Evolutionary conservation across 2,888 invertebrate species (phyloP).

Genomic region (Melanostoma scalare): DNA sequence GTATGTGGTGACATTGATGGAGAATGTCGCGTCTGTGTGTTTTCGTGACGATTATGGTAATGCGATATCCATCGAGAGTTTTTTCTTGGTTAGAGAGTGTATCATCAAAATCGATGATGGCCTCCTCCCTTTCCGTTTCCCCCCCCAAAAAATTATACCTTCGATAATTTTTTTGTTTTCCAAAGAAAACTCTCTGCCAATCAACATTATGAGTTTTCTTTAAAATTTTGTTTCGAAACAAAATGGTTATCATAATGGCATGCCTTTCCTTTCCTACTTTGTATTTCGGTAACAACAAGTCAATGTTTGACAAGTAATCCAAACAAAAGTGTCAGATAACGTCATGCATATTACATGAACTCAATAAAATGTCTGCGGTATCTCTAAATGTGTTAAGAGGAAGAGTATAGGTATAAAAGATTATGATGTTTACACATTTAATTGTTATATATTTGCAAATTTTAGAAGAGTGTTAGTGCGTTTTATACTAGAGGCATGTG

Average conservation of each 20-base stretch:
- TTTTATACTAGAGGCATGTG: too few species aligned
- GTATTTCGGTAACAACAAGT: constrained; percentile 22
- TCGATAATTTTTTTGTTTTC: not conserved
- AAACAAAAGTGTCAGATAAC: constrained; percentile 58
- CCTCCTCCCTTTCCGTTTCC: not conserved
- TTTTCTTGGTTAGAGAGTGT: not conserved
- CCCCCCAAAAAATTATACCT: constrained; percentile 1
- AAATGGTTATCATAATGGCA: constrained; percentile 5
- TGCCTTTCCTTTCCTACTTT: not conserved
- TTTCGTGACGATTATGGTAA: constrained; percentile 14
- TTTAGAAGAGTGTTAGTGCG: too few species aligned
- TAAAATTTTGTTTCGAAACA: constrained; percentile 14
- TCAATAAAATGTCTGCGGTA: not conserved
- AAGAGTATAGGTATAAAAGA: not conserved
- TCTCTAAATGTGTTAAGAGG: not conserved
- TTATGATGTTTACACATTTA: constrained; percentile 18
- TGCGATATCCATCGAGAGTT: constrained; percentile 9
- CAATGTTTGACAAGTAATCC: constrained; percentile 52
- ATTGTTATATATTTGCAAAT: constrained; percentile 6
- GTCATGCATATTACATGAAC: constrained; percentile 42
- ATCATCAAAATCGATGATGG: constrained; percentile 7
- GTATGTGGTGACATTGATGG: constrained; percentile 4
- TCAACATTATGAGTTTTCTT: not conserved
- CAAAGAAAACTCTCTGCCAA: not conserved
- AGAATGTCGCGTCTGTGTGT: constrained; percentile 19